Percentiles rank a stretch among this genome's conserved stretches.
phyloP scores from a whole-genome alignment of 2,888 invertebrate species.

The Drosophila differens region DNA sequence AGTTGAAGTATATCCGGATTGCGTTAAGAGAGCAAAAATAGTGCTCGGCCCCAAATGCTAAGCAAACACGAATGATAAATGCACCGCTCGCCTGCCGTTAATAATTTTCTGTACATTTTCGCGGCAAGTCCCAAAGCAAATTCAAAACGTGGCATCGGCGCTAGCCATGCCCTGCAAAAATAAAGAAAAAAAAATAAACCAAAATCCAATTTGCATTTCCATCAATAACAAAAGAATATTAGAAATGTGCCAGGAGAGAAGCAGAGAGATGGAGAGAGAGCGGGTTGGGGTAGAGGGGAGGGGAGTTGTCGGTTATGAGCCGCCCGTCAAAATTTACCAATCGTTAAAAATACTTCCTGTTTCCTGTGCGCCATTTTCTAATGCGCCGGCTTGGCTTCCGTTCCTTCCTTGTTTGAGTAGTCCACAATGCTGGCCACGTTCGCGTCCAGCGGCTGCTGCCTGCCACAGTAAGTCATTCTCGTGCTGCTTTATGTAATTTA shows the following conservation, averaged over 20 bases:
- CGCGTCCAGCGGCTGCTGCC: slow-evolving; percentile 57
- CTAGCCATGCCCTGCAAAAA: slow-evolving; percentile 24
- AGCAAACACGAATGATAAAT: slow-evolving; percentile 66
- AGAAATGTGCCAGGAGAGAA: slow-evolving; percentile 36
- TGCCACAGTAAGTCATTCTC: slow-evolving; percentile 79
- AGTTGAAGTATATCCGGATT: neutral
- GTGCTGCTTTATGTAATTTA: slow-evolving; percentile 80
- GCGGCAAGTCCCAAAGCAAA: slow-evolving; percentile 41
- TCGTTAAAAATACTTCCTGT: slow-evolving; percentile 80
- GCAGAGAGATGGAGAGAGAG: neutral
- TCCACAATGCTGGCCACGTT: slow-evolving; percentile 73
- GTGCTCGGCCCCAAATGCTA: slow-evolving; percentile 38
- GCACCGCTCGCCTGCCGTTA: slow-evolving; percentile 67
- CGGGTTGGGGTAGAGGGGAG: neutral
- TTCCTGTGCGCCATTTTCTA: slow-evolving; percentile 78
- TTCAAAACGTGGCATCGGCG: slow-evolving; percentile 16
- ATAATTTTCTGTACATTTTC: slow-evolving; percentile 68
- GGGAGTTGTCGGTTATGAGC: slow-evolving; percentile 22
- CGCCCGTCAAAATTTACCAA: slow-evolving; percentile 77
- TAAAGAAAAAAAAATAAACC: neutral
- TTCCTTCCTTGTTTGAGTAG: slow-evolving; percentile 33
- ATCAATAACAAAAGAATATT: slow-evolving; percentile 79
- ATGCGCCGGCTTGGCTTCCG: slow-evolving; percentile 69
- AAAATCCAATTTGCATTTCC: slow-evolving; percentile 80
- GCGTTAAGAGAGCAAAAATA: slow-evolving; percentile 1